Percentiles rank a stretch among this genome's conserved stretches.
Evolutionary conservation across 2,797 vertebrate species (phyloP).

Genomic region (Cyprinodon diabolis): DNA sequence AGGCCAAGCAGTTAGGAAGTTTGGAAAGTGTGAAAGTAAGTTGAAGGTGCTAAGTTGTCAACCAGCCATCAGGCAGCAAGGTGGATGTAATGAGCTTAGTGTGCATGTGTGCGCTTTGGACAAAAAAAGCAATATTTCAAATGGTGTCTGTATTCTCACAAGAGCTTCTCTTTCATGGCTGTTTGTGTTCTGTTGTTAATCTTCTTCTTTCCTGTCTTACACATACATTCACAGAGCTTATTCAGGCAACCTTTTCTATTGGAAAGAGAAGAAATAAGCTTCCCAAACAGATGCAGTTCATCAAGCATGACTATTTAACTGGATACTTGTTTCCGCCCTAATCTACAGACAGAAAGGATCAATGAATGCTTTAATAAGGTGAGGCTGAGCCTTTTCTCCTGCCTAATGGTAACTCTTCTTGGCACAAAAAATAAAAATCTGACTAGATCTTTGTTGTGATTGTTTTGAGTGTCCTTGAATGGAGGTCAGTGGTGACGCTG

Average conservation of each 20-base stretch:
- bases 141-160: constrained; percentile 20
- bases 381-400: constrained; percentile 40
- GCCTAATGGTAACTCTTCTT: constrained; percentile 28
- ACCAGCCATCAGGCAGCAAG: constrained; percentile 69
- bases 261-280: constrained; percentile 26
- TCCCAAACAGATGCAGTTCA: constrained; percentile 30
- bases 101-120: constrained; percentile 27
- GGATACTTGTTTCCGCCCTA: constrained; percentile 34
- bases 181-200: constrained; percentile 8
- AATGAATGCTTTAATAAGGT: constrained; percentile 42
- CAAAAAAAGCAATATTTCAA: constrained; percentile 32
- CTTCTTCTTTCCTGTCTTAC: constrained; percentile 9
- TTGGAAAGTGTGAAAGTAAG: constrained; percentile 71
- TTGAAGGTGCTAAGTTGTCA: constrained; percentile 78
- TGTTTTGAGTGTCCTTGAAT: constrained; percentile 48
- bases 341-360: constrained; percentile 41
- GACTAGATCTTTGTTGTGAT: constrained; percentile 26
- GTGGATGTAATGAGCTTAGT: constrained; percentile 64
- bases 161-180: neutral
- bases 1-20: constrained; percentile 62
- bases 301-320: constrained; percentile 26
- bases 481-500: constrained; percentile 52
- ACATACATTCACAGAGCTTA: constrained; percentile 10
- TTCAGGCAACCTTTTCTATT: constrained; percentile 16
- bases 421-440: constrained; percentile 28